A percentile compares a stretch with the other conserved stretches of the same genome.
Evolutionary conservation across 2,797 vertebrate genomes (phyloP).

Genomic region (Poecile montanus): DNA sequence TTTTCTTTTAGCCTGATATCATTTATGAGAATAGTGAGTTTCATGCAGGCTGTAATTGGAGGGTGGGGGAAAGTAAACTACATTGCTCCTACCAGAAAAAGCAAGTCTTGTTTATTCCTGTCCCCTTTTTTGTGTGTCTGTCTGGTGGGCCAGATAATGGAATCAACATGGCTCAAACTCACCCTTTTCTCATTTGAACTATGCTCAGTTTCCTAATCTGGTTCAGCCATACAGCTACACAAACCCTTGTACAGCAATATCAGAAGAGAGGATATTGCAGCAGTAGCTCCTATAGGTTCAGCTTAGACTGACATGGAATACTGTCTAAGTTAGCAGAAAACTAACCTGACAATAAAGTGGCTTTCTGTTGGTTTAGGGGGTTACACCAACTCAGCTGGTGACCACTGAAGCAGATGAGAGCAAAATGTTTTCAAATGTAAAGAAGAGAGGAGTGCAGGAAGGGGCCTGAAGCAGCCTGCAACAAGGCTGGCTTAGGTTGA

Average conservation of each 20-base stretch:
- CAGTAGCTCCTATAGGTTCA: not conserved
- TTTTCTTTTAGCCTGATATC: not conserved
- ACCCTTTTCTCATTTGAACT: not conserved
- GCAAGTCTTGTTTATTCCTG: not conserved
- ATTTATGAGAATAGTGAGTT: not conserved
- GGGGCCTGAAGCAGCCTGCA: not conserved
- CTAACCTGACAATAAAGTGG: not conserved
- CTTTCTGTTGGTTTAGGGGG: not conserved
- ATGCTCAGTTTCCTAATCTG: constrained; percentile 9
- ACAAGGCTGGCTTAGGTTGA: not conserved
- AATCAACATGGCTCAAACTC: not conserved
- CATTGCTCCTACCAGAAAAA: not conserved
- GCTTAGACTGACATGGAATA: not conserved
- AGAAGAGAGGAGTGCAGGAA: not conserved
- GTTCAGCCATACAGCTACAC: not conserved
- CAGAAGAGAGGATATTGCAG: not conserved
- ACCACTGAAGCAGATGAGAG: not conserved
- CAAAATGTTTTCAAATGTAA: not conserved
- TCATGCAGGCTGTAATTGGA: not conserved
- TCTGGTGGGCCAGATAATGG: constrained; percentile 19
- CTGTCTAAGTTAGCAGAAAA: not conserved
- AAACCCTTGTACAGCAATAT: not conserved
- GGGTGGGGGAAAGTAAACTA: accelerated
- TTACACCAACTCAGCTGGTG: not conserved
- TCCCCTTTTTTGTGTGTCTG: not conserved